Conservation (phyloP, 2,113 vertebrate species). For the Odontophorus gujanensis region DNA sequence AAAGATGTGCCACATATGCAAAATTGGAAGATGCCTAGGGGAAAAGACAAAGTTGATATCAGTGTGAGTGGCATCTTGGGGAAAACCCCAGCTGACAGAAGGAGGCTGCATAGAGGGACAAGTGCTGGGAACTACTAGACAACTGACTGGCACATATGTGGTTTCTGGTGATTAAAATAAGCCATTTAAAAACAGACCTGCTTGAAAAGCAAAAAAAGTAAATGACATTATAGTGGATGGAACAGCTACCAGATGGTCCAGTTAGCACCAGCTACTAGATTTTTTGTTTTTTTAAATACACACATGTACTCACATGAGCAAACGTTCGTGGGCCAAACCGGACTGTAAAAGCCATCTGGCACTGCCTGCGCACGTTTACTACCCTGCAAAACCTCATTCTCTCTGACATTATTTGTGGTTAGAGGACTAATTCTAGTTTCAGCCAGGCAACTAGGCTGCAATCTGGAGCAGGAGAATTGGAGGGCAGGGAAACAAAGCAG, state of each 20-base stretch:
- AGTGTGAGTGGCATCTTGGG: slow-evolving; percentile 70
- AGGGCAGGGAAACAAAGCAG: slow-evolving; percentile 43
- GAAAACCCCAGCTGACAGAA: slow-evolving; percentile 74
- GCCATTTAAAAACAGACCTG: slow-evolving; percentile 73
- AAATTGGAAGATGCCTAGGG: slow-evolving; percentile 60
- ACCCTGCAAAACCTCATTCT: slow-evolving; percentile 37
- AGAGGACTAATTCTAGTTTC: slow-evolving; percentile 53
- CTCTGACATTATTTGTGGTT: slow-evolving; percentile 52
- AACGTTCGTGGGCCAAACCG: slow-evolving; percentile 63
- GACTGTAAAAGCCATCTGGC: slow-evolving; percentile 71
- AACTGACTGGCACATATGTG: slow-evolving; percentile 70
- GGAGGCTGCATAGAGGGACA: slow-evolving; percentile 55
- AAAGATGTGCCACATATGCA: slow-evolving; percentile 32
- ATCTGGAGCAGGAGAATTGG: background rate
- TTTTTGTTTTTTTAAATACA: slow-evolving; percentile 45
- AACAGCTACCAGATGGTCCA: slow-evolving; percentile 70
- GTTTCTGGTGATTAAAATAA: slow-evolving; percentile 72
- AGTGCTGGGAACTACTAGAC: slow-evolving; percentile 64
- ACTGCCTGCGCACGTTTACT: slow-evolving; percentile 41
- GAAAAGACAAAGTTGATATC: slow-evolving; percentile 66
- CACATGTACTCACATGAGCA: slow-evolving; percentile 28
- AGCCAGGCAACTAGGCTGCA: slow-evolving; percentile 34
- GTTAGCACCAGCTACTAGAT: slow-evolving; percentile 71
- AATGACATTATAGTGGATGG: slow-evolving; percentile 68
- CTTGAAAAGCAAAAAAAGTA: slow-evolving; percentile 71